Evolutionary conservation across 2,113 vertebrate genomes (phyloP), one percentile per base, ranked within the genome.

Genomic region (Aythya baeri): DNA sequence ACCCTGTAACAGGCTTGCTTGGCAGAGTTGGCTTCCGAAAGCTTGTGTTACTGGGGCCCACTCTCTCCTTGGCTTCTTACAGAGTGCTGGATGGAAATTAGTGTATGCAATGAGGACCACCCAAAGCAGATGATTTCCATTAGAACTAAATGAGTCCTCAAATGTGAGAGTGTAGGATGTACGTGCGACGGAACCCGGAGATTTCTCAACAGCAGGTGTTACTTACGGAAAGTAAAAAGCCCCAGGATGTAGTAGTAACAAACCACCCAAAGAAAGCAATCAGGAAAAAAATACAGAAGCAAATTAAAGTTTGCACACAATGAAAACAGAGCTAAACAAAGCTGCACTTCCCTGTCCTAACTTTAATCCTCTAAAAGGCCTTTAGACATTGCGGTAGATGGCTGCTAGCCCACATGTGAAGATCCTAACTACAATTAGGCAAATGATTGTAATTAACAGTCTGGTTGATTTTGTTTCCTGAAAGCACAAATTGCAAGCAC

Each of bases 1-100:
- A 31, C 81, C 26, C 74, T 63, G 54, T 83, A 89, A 70, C 36
- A 75, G 52, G 49, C 71, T 96, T 85, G 44, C 50, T 93, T 90
- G 93, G 83, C 93, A 92, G 44, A 75, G 12, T 10, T 72, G 85
- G 54, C 63, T 89, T 94, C 68, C 50, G n/a, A 72, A 63, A 91
- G 44, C 62, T 43, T 1, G 0, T 86, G 88, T 62, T 73, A 27
- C 43, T 66, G 83, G 41, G 62, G 58, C 44, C 43, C 5, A 2
- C 34, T 92, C 59, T 34, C 6, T 85, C 55, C 50, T 81, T 91
- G 74, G 88, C 77, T 91, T 87, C 66, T 81, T 79, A 36, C 26
- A 59, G 67, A 74, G 71, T 38, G 41, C 44, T 85, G 25, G 13
- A 71, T 91, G 58, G 77, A 91, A 96, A 92, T 76, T 27, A 54